Conservation (phyloP, 2,888 invertebrate genomes). For the Glaucopsyche alexis region DNA sequence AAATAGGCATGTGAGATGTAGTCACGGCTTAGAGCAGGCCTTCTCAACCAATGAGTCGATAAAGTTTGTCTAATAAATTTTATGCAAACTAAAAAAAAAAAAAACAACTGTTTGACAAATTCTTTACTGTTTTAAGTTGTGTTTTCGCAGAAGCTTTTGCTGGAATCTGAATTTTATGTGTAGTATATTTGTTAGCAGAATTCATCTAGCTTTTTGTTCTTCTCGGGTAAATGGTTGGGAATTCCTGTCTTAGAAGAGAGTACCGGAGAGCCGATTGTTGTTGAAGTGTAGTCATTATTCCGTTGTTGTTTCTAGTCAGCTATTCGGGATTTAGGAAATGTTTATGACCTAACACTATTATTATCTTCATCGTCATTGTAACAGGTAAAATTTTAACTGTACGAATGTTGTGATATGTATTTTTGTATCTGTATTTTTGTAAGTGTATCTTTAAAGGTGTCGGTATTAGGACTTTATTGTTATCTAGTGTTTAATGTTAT, state of each 20-base stretch:
- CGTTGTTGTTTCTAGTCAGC: slow-evolving; percentile 47
- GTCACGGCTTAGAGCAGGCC: neutral
- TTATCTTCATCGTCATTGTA: slow-evolving; percentile 46
- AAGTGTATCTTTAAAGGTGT: slow-evolving; percentile 26
- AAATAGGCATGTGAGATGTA: neutral
- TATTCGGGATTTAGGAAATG: slow-evolving; percentile 49
- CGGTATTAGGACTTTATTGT: slow-evolving; percentile 25
- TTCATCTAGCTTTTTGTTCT: neutral
- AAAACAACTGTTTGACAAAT: no score
- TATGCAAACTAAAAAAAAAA: neutral
- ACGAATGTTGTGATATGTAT: slow-evolving; percentile 42
- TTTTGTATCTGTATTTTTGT: slow-evolving; percentile 28
- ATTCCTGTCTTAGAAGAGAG: slow-evolving; percentile 21
- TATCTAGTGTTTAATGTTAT: slow-evolving; percentile 19
- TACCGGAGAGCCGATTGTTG: slow-evolving; percentile 27
- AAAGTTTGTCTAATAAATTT: neutral
- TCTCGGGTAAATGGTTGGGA: neutral
- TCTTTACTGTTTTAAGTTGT: neutral
- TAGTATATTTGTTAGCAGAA: neutral
- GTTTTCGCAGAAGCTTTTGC: neutral
- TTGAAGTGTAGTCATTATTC: slow-evolving; percentile 38
- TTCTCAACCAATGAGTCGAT: slow-evolving; percentile 2
- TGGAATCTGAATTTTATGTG: neutral
- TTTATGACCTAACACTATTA: slow-evolving; percentile 48
- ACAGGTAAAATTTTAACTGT: slow-evolving; percentile 45